Evolutionary conservation across 2,797 vertebrate genomes (phyloP).

Genomic region (Protosalanx chinensis): DNA sequence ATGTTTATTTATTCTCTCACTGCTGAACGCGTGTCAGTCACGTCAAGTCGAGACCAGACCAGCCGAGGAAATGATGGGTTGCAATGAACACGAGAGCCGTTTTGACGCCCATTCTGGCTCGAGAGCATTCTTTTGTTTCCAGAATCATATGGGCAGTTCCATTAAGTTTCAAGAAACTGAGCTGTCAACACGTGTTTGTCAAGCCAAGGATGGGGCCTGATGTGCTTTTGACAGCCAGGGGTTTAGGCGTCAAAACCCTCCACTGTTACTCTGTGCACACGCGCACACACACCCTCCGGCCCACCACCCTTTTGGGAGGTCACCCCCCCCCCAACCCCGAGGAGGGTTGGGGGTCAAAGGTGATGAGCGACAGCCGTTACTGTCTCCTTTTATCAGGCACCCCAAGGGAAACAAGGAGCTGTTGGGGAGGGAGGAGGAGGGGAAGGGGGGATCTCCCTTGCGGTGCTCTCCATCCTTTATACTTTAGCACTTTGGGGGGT

Average conservation of each 20-base stretch:
- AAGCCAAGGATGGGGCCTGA: constrained; percentile 27
- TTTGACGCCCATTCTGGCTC: not conserved
- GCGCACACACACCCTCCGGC: not conserved
- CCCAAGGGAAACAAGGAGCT: constrained; percentile 59
- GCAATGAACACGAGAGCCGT: not conserved
- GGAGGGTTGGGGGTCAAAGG: constrained; percentile 16
- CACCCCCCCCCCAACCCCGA: not conserved
- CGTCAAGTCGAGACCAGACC: constrained; percentile 12
- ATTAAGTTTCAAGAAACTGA: constrained; percentile 31
- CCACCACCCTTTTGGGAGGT: constrained; percentile 2
- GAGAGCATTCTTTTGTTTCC: constrained; percentile 1
- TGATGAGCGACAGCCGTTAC: constrained; percentile 59
- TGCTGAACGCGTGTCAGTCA: not conserved
- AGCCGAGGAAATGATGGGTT: not conserved
- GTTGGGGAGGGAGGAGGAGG: constrained; percentile 37
- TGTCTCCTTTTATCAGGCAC: constrained; percentile 66
- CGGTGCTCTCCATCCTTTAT: not conserved
- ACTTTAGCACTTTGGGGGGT: too few relatives aligned
- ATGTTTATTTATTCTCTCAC: constrained; percentile 11
- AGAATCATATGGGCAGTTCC: constrained; percentile 31
- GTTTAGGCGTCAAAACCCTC: not conserved
- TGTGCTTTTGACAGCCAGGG: constrained; percentile 66
- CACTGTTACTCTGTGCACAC: not conserved
- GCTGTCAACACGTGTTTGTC: constrained; percentile 9
- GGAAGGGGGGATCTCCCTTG: constrained; percentile 18